Evolutionary conservation across 1,140 invertebrate species (phyloP), one percentile per base, ranked within the genome.

Genomic region (Zaprionus nigranus): DNA sequence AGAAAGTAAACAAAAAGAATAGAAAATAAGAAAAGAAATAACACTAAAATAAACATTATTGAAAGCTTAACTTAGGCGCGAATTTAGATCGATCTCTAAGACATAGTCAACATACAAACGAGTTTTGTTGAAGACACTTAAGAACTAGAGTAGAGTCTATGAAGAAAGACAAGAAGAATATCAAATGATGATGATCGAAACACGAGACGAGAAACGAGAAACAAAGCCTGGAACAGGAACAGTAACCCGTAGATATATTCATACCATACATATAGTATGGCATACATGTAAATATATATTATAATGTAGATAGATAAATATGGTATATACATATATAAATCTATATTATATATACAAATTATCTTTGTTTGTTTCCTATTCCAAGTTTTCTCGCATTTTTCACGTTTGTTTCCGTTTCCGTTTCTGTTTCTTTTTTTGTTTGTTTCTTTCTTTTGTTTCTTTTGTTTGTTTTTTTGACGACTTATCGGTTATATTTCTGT

Each of bases 401-500:
- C 34, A 7, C 17, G 43, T 9, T 66, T 46, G 62, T 38, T 64
- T 38, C 7, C 12, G 56, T 57, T 57, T 57, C 24, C 17, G n/a
- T 56, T 49, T 15, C 12, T 9, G 22, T 15, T 53, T 36, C 36
- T 53, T 43, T 56, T 56, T 54, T 17, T 24, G 11, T 56, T 49
- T 15, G n/a, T 28, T 61, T 5, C 12, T 15, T 60, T 36, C 34
- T 53, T 54, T 9, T 26, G 24, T 26, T 51, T 20, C 38, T 54
- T 56, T 17, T 24, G 11, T 56, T 49, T 15, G n/a, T 28, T 61
- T 5, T 53, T 54, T 9, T 26, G 24, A 30, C 30, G 17, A 40
- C 36, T 60, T 71, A 59, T 70, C 56, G 68, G 38, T 53, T 58
- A 60, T 59, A 75, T 60, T 71, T 65, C 28, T 59, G 68, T 64